Conservation (phyloP, 2,888 invertebrate genomes). For the Heliconius ismenius region DNA sequence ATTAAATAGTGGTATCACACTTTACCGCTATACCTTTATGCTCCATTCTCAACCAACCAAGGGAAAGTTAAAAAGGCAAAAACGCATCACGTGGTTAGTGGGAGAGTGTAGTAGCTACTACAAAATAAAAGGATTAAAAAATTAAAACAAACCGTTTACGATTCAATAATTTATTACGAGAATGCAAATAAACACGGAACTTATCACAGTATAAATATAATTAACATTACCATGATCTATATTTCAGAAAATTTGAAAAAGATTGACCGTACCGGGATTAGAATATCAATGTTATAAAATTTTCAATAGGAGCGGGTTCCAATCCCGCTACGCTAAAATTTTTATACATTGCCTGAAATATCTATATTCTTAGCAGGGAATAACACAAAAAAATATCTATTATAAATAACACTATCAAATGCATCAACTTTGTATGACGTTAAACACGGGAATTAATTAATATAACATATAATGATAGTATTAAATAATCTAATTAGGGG, state of each 20-base stretch:
- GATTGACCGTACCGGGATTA: neutral
- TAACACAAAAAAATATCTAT: constrained; percentile 25
- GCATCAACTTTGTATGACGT: constrained; percentile 57
- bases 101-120: too few species aligned
- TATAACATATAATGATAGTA: neutral
- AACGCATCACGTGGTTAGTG: too few species aligned
- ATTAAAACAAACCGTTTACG: constrained; percentile 46
- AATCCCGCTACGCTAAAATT: neutral
- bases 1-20: too few species aligned
- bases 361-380: neutral
- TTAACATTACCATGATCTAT: constrained; percentile 45
- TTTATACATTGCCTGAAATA: neutral
- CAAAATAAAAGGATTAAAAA: constrained; percentile 34
- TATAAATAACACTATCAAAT: constrained; percentile 52
- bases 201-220: constrained; percentile 65
- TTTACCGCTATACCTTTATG: too few species aligned
- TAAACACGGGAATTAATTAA: constrained; percentile 20
- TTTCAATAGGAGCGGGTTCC: neutral
- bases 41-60: too few species aligned
- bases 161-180: constrained; percentile 56
- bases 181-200: constrained; percentile 60
- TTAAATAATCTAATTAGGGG: too few species aligned
- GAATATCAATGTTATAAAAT: neutral
- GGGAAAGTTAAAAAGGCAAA: too few species aligned
- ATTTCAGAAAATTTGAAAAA: neutral